These are phyloP conservation scores for Caenorhabditis sp. DNA, from an alignment of 2,888 invertebrate species.

Conservation along the genomic window DNA sequence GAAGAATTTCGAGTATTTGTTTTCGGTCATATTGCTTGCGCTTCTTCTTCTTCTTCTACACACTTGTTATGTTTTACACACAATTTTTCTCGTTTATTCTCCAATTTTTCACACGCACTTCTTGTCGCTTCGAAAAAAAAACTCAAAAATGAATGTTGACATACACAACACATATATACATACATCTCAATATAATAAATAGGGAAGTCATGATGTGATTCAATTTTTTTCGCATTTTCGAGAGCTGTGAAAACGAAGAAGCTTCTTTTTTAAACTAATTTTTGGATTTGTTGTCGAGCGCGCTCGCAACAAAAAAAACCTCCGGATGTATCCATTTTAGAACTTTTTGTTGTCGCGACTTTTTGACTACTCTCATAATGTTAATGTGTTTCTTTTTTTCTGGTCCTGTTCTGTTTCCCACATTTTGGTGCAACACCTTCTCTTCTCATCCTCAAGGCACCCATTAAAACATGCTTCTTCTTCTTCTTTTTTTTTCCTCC, in stretches of 20 bases:
- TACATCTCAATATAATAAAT: too few relatives aligned
- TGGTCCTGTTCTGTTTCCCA: not conserved
- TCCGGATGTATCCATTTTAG: not conserved
- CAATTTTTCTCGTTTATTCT: not conserved
- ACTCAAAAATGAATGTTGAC: not conserved
- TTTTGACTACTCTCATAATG: too few relatives aligned
- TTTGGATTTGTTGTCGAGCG: not conserved
- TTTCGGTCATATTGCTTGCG: not conserved
- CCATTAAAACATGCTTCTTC: conserved; percentile 21
- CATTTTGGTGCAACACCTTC: conserved; percentile 7
- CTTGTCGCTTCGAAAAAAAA: not conserved
- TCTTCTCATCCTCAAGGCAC: conserved; percentile 31
- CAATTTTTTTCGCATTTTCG: not conserved
- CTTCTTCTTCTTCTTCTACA: too few relatives aligned
- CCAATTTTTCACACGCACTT: not conserved
- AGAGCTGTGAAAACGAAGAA: not conserved
- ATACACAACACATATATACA: not conserved
- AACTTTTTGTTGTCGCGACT: too few relatives aligned
- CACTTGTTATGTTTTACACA: not conserved
- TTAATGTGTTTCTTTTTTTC: too few relatives aligned
- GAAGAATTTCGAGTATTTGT: not conserved
- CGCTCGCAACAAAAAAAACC: too few relatives aligned
- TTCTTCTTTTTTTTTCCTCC: not conserved
- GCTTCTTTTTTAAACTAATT: not conserved
- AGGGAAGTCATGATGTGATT: not conserved